Evolutionary conservation across 1,140 invertebrate genomes (phyloP).

Genomic region (Acromyrmex echinatior): DNA sequence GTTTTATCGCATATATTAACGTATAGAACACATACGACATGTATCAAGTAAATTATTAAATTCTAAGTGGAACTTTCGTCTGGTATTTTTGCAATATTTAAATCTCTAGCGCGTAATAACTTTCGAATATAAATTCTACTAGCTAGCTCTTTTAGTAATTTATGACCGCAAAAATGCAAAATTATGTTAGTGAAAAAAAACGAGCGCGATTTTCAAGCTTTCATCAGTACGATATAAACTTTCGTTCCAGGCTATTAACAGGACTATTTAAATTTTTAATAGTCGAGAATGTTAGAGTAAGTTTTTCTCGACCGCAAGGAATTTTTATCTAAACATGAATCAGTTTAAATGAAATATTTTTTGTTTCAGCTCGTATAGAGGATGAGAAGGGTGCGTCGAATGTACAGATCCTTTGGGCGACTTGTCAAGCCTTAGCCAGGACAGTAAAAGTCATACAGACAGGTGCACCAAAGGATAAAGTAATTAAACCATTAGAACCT

Average conservation of each 20-base stretch:
- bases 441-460: constrained; percentile 90
- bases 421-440: constrained; percentile 94
- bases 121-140: constrained; percentile 14
- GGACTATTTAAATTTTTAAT: constrained; percentile 45
- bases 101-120: background rate
- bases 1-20: background rate
- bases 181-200: constrained; percentile 35
- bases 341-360: constrained; percentile 13
- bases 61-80: background rate
- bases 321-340: background rate
- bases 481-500: constrained; percentile 90
- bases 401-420: constrained; percentile 96
- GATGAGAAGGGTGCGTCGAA: constrained; percentile 93
- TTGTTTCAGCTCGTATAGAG: constrained; percentile 91
- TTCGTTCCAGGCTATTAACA: constrained; percentile 11
- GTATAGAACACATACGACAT: background rate
- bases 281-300: background rate
- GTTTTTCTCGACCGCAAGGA: background rate
- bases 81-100: background rate
- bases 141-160: constrained; percentile 36
- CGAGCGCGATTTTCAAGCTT: constrained; percentile 1
- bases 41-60: background rate
- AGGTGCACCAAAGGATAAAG: constrained; percentile 86
- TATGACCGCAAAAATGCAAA: constrained; percentile 44
- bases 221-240: background rate